Evolutionary conservation across 2,113 vertebrate genomes (phyloP).

Genomic region (Oncorhynchus kisutch): DNA sequence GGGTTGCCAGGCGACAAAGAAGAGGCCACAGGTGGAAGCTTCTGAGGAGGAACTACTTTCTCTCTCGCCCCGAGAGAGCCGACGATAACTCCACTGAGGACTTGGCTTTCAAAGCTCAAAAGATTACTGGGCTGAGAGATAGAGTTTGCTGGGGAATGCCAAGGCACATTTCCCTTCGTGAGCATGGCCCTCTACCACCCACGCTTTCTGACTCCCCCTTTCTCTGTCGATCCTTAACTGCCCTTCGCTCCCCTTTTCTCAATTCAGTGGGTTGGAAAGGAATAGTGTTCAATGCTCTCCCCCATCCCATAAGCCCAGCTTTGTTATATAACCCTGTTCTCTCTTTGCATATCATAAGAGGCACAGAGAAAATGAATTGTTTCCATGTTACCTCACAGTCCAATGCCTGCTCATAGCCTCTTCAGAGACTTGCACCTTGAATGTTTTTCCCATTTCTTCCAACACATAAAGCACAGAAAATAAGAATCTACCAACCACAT

Average conservation of each 20-base stretch:
- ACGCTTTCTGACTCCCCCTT: background rate
- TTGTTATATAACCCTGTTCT: constrained; percentile 30
- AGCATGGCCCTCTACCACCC: background rate
- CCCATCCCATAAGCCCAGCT: background rate
- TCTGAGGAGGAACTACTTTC: constrained; percentile 23
- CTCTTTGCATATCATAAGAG: constrained; percentile 19
- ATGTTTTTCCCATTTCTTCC: background rate
- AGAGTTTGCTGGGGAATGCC: constrained; percentile 26
- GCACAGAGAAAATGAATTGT: constrained; percentile 1
- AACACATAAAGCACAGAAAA: background rate
- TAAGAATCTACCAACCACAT: background rate
- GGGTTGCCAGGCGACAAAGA: constrained; percentile 64
- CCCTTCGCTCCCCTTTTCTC: background rate
- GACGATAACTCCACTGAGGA: background rate
- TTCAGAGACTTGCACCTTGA: background rate
- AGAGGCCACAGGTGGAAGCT: constrained; percentile 49
- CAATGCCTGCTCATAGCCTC: background rate
- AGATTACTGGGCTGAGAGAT: background rate
- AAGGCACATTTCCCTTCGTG: constrained; percentile 20
- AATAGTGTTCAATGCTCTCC: background rate
- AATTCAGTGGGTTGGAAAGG: background rate
- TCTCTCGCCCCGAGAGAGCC: background rate
- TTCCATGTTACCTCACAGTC: constrained; percentile 4
- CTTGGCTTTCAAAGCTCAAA: background rate
- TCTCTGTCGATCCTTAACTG: background rate